These are phyloP conservation scores for Nysson spinosus DNA, from an alignment of 2,888 invertebrate species.

Conservation along the genomic window DNA sequence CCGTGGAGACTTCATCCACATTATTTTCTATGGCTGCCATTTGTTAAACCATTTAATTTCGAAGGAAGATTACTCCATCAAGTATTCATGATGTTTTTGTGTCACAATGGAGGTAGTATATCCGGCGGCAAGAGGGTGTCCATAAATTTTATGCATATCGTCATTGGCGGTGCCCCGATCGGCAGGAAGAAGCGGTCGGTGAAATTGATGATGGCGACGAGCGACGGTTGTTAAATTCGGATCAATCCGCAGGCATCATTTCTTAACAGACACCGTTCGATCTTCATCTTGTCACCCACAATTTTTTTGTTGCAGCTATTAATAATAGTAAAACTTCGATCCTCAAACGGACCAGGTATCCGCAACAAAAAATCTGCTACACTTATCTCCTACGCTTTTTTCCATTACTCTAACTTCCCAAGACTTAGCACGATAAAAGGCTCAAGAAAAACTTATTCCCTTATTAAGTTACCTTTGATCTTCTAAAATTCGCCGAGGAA, in stretches of 20 bases:
- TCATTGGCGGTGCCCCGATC: neutral
- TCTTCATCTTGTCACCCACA: neutral
- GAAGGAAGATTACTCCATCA: neutral
- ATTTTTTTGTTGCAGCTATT: neutral
- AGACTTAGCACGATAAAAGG: no score
- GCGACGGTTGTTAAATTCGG: constrained; percentile 2
- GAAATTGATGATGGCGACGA: neutral
- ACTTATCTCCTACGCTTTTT: neutral
- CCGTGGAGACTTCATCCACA: no score
- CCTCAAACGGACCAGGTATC: neutral
- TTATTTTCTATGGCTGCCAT: no score
- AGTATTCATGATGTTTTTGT: neutral
- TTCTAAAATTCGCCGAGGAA: no score
- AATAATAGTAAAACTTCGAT: constrained; percentile 3
- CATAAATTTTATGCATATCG: constrained; percentile 8
- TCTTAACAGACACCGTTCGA: neutral
- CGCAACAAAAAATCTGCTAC: no score
- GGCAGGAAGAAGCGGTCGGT: neutral
- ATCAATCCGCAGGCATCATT: neutral
- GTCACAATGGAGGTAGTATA: neutral
- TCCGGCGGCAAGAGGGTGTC: neutral
- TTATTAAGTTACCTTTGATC: no score
- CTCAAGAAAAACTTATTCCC: no score
- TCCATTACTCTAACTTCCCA: neutral
- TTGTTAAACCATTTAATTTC: no score